These are phyloP conservation scores for Brienomyrus brachyistius DNA, from an alignment of 2,113 vertebrate genomes.

Conservation along the genomic window DNA sequence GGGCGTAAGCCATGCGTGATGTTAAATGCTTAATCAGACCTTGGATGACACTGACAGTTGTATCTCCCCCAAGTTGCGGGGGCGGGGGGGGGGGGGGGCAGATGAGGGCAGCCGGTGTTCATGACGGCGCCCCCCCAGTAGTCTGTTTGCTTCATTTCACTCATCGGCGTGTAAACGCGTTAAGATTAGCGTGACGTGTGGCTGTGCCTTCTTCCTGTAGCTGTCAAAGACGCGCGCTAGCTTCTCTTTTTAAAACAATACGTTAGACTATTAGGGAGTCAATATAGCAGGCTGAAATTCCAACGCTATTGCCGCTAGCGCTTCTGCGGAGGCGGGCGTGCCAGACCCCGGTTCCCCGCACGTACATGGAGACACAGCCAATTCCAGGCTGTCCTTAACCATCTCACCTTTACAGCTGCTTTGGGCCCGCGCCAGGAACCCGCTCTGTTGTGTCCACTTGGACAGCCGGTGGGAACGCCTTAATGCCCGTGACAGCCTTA, in stretches of 20 bases:
- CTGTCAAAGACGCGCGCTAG: not conserved
- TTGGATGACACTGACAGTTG: not conserved
- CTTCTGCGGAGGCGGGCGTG: not conserved
- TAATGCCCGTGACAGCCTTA: constrained; percentile 28
- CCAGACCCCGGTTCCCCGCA: not conserved
- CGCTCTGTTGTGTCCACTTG: constrained; percentile 9
- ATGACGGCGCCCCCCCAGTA: not conserved
- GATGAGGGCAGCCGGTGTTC: not conserved
- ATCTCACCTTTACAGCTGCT: constrained; percentile 16
- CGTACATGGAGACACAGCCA: not conserved
- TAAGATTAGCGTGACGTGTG: not conserved
- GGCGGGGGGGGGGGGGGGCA: not conserved
- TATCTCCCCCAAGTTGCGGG: not conserved
- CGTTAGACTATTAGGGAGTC: not conserved
- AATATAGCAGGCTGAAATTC: not conserved
- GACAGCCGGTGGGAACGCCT: constrained; percentile 5
- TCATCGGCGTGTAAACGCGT: not conserved
- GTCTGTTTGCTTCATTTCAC: not conserved
- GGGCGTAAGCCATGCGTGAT: not conserved
- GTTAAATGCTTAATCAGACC: not conserved
- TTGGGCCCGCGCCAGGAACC: constrained; percentile 13
- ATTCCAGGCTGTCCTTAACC: constrained; percentile 13
- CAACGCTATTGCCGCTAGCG: not conserved
- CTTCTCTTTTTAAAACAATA: not conserved
- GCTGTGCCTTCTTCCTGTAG: too few relatives aligned